Base-by-base conservation (phyloP, 2,797 vertebrate species). In the Dipus sagitta region DNA sequence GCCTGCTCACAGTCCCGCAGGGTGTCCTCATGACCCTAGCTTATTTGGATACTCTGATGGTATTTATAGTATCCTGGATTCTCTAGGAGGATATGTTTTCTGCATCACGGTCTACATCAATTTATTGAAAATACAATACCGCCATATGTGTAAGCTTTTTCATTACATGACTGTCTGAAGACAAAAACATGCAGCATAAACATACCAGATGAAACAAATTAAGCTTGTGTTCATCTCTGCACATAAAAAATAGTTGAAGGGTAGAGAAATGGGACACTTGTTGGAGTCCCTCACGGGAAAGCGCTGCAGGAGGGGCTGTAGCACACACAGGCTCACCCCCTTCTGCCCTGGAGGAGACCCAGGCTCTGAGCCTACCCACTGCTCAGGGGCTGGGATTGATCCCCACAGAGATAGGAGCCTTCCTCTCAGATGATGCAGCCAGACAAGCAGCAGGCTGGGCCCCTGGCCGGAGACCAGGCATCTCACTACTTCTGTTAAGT, bases 401-500 rank as follows among this genome's bases (percentile, higher is more conserved):
- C 86, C 68, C 70, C n/a, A 8, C 34, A 30, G 47, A 24, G 79
- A 70, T n/a, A 58, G 62, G 15, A 24, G 34, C 14, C 0, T 21
- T 65, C 38, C 65, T 13, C 6, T 26, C 0, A 9, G 54, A n/a
- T 75, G 42, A 52, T 28, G 6, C 54, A 21, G 12, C 20, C 67
- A 30, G 60, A 65, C 1, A 1, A 1, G 20, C 72, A 24, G 54
- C 14, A 54, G 20, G n/a, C 62, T 65, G 72, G n/a, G 75, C 65
- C 4, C 70, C 32, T 11, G 86, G 74, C 76, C 92, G 74, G 9
- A 20, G 52, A 91, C n/a, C 30, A 77, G 77, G 60, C n/a, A 3
- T 52, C 17, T 85, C 38, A 24, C 38, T 88, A 42, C 79, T 98
- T 98, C 98, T 98, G 97, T 98, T 98, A 98, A 98, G 98, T 97